Evolutionary conservation across 1,140 invertebrate genomes (phyloP), one percentile per base, ranked within the genome.

Genomic region (Lucilia cuprina): DNA sequence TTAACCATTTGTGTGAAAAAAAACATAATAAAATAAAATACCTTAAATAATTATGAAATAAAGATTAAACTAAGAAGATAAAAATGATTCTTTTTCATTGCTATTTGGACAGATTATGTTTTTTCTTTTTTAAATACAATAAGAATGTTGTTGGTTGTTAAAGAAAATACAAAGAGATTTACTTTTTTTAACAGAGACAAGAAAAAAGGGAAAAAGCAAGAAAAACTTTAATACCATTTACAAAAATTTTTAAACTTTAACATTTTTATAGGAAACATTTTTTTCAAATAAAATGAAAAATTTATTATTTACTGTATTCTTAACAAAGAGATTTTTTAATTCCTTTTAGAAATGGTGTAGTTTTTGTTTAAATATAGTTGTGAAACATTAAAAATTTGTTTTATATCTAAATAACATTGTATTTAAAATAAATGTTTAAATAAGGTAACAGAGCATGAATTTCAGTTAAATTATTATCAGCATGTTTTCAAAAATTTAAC

Each of bases 31-130:
- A 30, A 30, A 55, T 17, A 55, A 55, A 70, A 70, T 21, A 70
- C 19, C 65, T 70, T 10, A 70, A 70, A 70, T 70, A 70, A 70
- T 70, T 70, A 70, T 70, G 65, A 70, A 70, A 70, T 70, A 70
- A 19, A 70, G 65, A 70, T 70, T 70, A 70, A 70, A 21, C 10
- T 70, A 70, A 70, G 65, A 19, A 70, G 65, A 70, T 70, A 70
- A 55, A 70, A n/a, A 70, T 60, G 55, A 60, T 21, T 70, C 21
- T 21, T 21, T 25, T 21, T 70, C n/a, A 4, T 70, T 21, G 65
- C 21, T 70, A 55, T 55, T 14, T 55, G 50, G 50, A 10, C 65
- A 70, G 65, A 70, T 70, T 25, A 25, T 70, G 12, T 55, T 41
- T 30, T 41, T 41, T 70, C 1, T 55, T 41, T 30, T 41, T 41